Conservation (phyloP, 2,888 invertebrate genomes). For the Oscheius sp. region DNA sequence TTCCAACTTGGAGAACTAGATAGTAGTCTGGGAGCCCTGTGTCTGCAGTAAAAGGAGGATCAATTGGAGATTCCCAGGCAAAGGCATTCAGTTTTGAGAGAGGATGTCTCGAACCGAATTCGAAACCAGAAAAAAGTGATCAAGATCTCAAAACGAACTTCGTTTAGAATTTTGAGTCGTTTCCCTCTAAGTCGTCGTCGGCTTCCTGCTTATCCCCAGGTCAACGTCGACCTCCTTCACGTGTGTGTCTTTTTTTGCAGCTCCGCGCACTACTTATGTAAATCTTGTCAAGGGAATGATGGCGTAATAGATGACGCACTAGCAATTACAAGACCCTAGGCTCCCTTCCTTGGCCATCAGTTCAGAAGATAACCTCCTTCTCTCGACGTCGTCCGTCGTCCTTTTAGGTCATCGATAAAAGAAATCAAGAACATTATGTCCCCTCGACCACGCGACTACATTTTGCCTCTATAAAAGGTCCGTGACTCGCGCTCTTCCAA, state of each 20-base stretch:
- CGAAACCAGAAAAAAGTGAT: slow-evolving; percentile 88
- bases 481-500: background rate
- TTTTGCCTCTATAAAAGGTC: background rate
- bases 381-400: background rate
- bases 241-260: too few relatives aligned
- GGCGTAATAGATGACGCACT: slow-evolving; percentile 14
- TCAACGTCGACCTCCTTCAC: too few relatives aligned
- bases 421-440: background rate
- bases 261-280: background rate
- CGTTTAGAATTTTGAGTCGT: too few relatives aligned
- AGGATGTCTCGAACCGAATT: slow-evolving; percentile 97
- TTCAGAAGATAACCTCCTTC: background rate
- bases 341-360: too few relatives aligned
- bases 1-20: too few relatives aligned
- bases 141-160: too few relatives aligned
- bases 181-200: too few relatives aligned
- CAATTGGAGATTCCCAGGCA: too few relatives aligned
- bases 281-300: background rate
- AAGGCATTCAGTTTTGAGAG: too few relatives aligned
- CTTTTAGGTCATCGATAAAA: background rate
- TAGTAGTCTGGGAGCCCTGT: too few relatives aligned
- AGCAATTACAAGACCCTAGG: background rate
- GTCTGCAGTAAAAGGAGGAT: too few relatives aligned
- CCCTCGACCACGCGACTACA: background rate
- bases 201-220: too few relatives aligned